phyloP scores from a whole-genome alignment of 2,797 vertebrate genomes.

The Myotis findleyi region DNA sequence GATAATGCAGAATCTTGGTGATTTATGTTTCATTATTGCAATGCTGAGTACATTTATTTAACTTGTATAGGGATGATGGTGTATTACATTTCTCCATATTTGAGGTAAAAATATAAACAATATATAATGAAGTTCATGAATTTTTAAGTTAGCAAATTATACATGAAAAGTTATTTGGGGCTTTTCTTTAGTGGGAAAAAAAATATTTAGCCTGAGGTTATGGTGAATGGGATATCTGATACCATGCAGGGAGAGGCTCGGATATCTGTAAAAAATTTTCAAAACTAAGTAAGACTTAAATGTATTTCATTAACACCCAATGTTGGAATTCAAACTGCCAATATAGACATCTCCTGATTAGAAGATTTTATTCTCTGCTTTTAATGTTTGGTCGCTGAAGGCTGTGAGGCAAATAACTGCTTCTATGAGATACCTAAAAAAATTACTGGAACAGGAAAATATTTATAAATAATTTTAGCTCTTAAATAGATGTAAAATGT shows the following conservation, averaged over 20 bases:
- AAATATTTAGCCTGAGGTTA: not conserved
- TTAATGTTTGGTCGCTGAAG: not conserved
- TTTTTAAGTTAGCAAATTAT: conserved; percentile 2
- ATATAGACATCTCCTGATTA: not conserved
- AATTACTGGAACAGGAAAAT: not conserved
- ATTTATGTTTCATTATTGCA: conserved; percentile 31
- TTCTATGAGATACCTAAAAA: not conserved
- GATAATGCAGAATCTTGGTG: not conserved
- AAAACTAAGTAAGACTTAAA: not conserved
- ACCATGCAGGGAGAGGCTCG: not conserved
- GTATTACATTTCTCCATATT: not conserved
- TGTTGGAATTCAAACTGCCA: not conserved
- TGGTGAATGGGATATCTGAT: not conserved
- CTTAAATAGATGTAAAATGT: not conserved
- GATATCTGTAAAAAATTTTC: not conserved
- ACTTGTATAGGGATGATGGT: not conserved
- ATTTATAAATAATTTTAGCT: not conserved
- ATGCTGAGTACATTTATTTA: conserved; percentile 3
- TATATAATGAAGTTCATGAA: not conserved
- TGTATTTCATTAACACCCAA: not conserved
- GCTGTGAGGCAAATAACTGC: not conserved
- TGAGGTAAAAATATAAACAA: not conserved
- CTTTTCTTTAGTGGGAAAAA: not conserved
- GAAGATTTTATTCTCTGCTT: conserved; percentile 23
- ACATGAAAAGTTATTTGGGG: not conserved